Evolutionary conservation across 2,888 invertebrate species (phyloP), one percentile per base, ranked within the genome.

Genomic region (Dicyrtoma fusca): DNA sequence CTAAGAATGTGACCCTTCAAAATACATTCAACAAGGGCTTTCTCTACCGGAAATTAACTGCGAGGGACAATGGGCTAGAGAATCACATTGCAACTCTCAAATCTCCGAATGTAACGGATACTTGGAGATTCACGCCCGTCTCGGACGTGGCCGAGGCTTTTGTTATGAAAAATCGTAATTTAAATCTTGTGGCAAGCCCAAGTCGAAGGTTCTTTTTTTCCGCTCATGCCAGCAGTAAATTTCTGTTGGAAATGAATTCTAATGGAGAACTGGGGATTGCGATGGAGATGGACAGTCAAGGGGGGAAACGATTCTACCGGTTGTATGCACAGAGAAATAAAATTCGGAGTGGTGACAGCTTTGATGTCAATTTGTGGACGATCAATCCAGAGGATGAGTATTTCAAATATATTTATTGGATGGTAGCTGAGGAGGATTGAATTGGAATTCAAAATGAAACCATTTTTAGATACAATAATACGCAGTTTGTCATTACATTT

Each of bases 311-410:
- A 25, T 65, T 64, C 42, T 71, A 57, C 47, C 19, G 64, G 42
- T 44, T 71, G n/a, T 71, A 71, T 23, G 71, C 57, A 21, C 71
- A 64, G 44, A 42, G 57, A 17, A 64, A 57, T 8, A 23, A 25
- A n/a, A 1, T 11, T 14, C 26, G 26, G 8, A 45, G 19, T 49
- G 59, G 59, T 5, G 71, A 71, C 19, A 19, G 55, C 25, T 44
- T 57, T 44, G 64, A 71, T 25, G 21, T 71, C 10, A 71, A 71
- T 47, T 57, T 71, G 45, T 71, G 71, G 71, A 71, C 71, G 1
- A 71, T 71, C 55, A 65, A 51, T 23, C 71, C 71, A 2, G 53
- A 63, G 21, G 71, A 71, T 55, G 63, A 71, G 10, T 71, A 64
- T 47, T 59, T 42, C 42, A 55, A 55, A 14, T 44, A 21, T 14